Evolutionary conservation across 1,140 invertebrate genomes (phyloP), one percentile per base, ranked within the genome.

Genomic region (Pantala flavescens): DNA sequence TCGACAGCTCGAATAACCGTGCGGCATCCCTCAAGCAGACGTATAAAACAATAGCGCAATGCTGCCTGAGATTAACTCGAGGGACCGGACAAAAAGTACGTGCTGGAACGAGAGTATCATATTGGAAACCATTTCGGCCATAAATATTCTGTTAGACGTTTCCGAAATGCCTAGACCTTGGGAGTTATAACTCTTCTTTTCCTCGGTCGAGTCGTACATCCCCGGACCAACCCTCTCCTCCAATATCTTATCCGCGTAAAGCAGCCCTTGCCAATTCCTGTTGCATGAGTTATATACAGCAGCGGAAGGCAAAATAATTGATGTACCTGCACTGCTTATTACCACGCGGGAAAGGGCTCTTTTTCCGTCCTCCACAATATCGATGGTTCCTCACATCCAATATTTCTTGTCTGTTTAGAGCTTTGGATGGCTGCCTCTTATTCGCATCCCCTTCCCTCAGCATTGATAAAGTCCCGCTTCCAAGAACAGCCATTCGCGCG

Each of bases 391-490:
- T 63, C 49, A 3, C 49, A 19, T 21, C 49, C 49, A 63, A 63
- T 63, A 63, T 63, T 63, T 63, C 49, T 63, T 63, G 49, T 63
- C 49, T 63, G 49, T 63, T 16, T 21, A 63, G 49, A 3, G 49
- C 49, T 63, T 63, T 63, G 49, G 49, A 63, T 63, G 16, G 49
- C 49, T 63, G 49, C 16, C 2, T 63, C 49, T 63, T 21, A 3
- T 21, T 63, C 49, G 12, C 49, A 16, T 21, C 49, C 49, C 12
- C 49, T 63, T 63, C 49, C 49, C 16, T 49, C 12, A 63, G 49
- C 49, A 21, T 63, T 63, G 49, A 63, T 63, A 63, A 63, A 63
- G 49, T 63, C 49, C 49, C 49, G 49, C 49, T 63, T 63, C 49
- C 49, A 63, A 63, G 49, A 63, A 63, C 49, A 63, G 49, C 49